These are phyloP conservation scores for Omphaloscelis lunosa DNA, from an alignment of 2,888 invertebrate genomes.

Conservation along the genomic window DNA sequence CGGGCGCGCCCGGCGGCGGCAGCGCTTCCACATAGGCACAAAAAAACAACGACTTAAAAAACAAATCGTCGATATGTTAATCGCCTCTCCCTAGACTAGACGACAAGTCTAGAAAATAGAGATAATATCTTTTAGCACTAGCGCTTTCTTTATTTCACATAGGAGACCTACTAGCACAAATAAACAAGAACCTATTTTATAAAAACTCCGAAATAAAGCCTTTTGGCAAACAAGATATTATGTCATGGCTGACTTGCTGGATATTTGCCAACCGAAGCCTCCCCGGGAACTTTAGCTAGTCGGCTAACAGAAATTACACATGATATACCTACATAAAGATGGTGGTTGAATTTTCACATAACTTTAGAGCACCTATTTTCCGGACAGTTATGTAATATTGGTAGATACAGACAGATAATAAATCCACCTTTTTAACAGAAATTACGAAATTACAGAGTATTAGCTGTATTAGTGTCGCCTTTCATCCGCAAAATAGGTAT, in stretches of 20 bases:
- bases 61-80: constrained; percentile 1
- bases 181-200: constrained; percentile 57
- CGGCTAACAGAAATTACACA: constrained; percentile 52
- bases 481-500: constrained; percentile 16
- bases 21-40: background rate
- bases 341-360: constrained; percentile 22
- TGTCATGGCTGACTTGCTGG: constrained; percentile 70
- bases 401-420: background rate
- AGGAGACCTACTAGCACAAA: constrained; percentile 59
- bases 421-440: background rate
- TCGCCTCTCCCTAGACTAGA: constrained; percentile 18
- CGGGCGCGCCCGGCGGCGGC: no score
- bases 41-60: constrained; percentile 13
- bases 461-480: constrained; percentile 11
- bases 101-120: constrained; percentile 37
- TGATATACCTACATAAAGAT: constrained; percentile 39
- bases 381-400: background rate
- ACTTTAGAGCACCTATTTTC: constrained; percentile 18
- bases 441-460: constrained; percentile 36
- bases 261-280: constrained; percentile 69
- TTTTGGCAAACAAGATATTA: constrained; percentile 68
- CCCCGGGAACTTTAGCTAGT: constrained; percentile 49
- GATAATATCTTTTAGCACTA: constrained; percentile 37
- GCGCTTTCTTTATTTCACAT: constrained; percentile 31
- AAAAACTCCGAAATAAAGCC: constrained; percentile 61